Evolutionary conservation across 92 coral and sea anemone species (phyloP).

Genomic region (Epizoanthus rinbou): DNA sequence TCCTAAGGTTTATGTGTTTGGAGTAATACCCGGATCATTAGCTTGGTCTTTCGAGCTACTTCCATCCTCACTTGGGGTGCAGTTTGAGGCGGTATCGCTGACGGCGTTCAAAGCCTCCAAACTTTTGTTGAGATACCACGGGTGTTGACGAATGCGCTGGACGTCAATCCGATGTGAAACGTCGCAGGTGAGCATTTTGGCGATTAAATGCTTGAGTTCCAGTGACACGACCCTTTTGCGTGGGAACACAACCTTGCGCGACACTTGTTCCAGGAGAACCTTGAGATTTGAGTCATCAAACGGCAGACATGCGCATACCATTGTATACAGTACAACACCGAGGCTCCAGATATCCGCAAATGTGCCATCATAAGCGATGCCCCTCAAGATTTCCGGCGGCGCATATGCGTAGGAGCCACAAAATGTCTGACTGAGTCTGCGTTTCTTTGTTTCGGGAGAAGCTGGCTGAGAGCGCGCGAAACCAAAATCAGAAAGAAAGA

Average conservation of each 20-base stretch:
- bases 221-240: conserved; percentile 77
- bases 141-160: conserved; percentile 73
- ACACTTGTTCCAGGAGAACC: conserved; percentile 84
- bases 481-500: conserved; percentile 93
- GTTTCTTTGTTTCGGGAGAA: conserved; percentile 79
- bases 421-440: conserved; percentile 89
- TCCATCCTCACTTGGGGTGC: conserved; percentile 23
- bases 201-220: conserved; percentile 84
- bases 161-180: conserved; percentile 78
- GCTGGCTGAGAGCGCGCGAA: conserved; percentile 90
- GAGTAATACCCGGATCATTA: conserved; percentile 46
- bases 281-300: conserved; percentile 96
- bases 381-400: conserved; percentile 97
- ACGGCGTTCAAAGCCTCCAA: conserved; percentile 43
- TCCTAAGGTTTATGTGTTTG: conserved; percentile 33
- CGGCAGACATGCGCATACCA: conserved; percentile 97
- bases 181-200: conserved; percentile 83
- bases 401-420: conserved; percentile 99
- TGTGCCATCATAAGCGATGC: conserved; percentile 97
- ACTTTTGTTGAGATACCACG: conserved; percentile 79
- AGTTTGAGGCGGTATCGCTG: conserved; percentile 18
- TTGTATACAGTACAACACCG: conserved; percentile 94
- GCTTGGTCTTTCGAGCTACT: conserved; percentile 50
- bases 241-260: conserved; percentile 85
- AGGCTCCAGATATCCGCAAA: conserved; percentile 97